Evolutionary conservation across 2,797 vertebrate genomes (phyloP), one percentile per base, ranked within the genome.

Genomic region (Argyrosomus regius): DNA sequence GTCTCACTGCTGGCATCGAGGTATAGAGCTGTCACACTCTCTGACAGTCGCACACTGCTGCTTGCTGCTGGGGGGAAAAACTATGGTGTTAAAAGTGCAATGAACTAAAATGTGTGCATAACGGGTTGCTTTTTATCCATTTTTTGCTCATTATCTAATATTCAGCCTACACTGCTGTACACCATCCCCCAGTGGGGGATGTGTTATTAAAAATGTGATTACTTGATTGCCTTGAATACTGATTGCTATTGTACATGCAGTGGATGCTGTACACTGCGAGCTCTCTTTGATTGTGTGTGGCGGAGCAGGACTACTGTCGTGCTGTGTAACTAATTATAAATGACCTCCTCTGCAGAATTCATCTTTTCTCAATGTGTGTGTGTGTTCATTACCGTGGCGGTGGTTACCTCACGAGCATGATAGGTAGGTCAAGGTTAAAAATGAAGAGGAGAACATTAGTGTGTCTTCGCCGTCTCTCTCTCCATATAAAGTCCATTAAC

Each of bases 281-380:
- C 58, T 67, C 75, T 69, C 76, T 90, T 82, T 87, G 83, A 78
- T 65, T 86, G 82, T 89, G 82, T 70, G 66, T 84, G 80, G 73
- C 24, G 16, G 81, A 80, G 77, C 81, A 73, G 83, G 75, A 75
- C 88, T 59, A 61, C 78, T 81, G 75, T 87, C 91, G 57, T 76
- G 83, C 84, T 89, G 83, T 71, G 88, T 60, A 81, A 81, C 84
- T 90, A 91, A 94, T 94, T 93, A 92, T 88, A 92, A 92, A 93
- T 81, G 82, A 78, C 75, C 87, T 88, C 76, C 77, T 90, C 80
- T 78, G 75, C 78, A 69, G 82, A 91, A 82, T 87, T 77, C 79
- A 89, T 91, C 62, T 66, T 83, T 83, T 74, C 65, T 18, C 20
- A 31, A 39, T 72, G 26, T 53, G 71, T 68, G 22, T 12, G n/a